Evolutionary conservation across 2,797 vertebrate genomes (phyloP), one percentile per base, ranked within the genome.

Genomic region (Danio kyathit): DNA sequence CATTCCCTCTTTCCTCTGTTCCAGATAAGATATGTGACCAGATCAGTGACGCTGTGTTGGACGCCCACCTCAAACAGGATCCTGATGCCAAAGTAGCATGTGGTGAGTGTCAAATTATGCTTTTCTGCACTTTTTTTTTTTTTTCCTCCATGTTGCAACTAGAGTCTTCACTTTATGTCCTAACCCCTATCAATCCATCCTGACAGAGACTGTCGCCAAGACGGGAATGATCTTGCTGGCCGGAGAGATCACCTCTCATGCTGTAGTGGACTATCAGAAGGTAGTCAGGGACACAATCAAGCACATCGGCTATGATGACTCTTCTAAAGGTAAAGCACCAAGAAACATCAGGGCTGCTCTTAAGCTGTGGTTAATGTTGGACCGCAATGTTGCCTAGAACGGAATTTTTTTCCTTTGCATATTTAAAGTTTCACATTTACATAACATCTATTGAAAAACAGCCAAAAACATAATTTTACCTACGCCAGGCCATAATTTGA

Each of bases 1-100:
- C 4, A 1, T 1, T 6, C 4, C 17, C 12, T n/a, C 17, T 0
- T 80, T 8, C 79, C 8, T 90, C 76, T 0, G 51, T 64, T 41
- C 46, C 91, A 99, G 97, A 99, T 94, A 98, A 99, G 86, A 97
- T 99, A 71, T 98, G 97, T 65, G 97, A 98, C 89, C 97, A 98
- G 79, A 98, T 98, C 87, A 98, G 96, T 9, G 97, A 99, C 8
- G 97, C 97, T 0, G 96, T 99, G 44, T 92, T 99, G 83, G 97
- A 99, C 11, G 97, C 96, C 13, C 97, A 98, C 69, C 96, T 99
- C 83, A 94, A 90, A 67, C 96, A 98, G 86, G 97, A 99, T 83
- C 97, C 97, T 0, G 95, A 98, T 41, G 96, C 97, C 89, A 99
- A 98, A 93, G 96, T 99, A 80, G 97, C 97, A 40, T 98, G 97